These are phyloP conservation scores for Magallana ariakensis DNA, from an alignment of 1,140 invertebrate species.

Conservation along the genomic window DNA sequence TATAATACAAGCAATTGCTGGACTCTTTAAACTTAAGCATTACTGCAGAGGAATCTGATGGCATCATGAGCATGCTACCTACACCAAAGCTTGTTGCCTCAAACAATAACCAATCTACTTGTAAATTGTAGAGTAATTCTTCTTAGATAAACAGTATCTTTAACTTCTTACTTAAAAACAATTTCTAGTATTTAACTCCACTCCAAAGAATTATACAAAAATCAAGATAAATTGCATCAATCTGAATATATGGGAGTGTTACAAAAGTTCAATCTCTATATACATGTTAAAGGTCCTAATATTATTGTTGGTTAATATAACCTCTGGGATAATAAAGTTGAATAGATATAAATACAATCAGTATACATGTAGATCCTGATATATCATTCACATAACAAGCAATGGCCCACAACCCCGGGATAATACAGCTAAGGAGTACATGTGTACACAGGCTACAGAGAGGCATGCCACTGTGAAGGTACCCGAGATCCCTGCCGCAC, in stretches of 20 bases:
- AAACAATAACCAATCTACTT: too few species aligned
- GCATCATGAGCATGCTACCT: background rate
- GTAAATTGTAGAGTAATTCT: too few species aligned
- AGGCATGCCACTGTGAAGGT: constrained; percentile 24
- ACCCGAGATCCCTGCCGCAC: constrained; percentile 58
- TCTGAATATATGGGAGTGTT: background rate
- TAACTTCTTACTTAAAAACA: background rate
- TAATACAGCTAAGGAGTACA: background rate
- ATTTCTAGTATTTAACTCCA: background rate
- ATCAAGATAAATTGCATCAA: background rate
- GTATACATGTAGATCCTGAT: background rate
- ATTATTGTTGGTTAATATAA: constrained; percentile 3
- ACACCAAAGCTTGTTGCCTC: too few species aligned
- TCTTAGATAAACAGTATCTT: too few species aligned
- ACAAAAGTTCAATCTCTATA: background rate
- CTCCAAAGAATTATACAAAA: background rate
- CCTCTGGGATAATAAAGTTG: background rate
- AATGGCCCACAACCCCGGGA: background rate
- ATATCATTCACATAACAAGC: constrained; percentile 22
- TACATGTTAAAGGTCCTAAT: background rate
- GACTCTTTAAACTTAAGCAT: background rate
- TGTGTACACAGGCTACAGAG: background rate
- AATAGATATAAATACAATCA: background rate
- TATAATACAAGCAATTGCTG: background rate
- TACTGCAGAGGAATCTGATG: background rate